Conservation (phyloP, 2,797 vertebrate species). For the Bucorvus abyssinicus region DNA sequence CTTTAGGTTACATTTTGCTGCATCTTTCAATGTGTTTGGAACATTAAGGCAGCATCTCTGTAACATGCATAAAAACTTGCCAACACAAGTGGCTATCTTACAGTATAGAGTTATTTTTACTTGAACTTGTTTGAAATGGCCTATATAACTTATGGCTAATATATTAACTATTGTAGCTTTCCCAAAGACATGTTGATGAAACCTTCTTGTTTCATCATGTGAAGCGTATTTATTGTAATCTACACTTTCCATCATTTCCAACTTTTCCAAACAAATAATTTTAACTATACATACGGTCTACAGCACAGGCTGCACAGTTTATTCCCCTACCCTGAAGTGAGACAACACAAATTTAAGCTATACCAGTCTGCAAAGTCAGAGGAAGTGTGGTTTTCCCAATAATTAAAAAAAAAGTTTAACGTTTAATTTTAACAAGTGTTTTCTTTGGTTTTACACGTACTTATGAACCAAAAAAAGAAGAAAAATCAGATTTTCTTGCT, state of each 20-base stretch:
- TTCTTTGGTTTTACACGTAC: background rate
- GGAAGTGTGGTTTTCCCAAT: background rate
- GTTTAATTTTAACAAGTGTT: background rate
- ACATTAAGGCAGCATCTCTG: background rate
- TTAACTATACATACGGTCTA: background rate
- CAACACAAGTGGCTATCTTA: conserved; percentile 4
- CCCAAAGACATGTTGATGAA: background rate
- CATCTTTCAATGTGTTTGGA: background rate
- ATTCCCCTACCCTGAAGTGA: background rate
- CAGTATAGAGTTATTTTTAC: conserved; percentile 38
- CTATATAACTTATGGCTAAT: conserved; percentile 11
- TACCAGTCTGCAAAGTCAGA: background rate
- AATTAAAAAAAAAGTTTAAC: background rate
- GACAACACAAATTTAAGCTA: background rate
- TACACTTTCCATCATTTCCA: background rate
- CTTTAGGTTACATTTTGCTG: background rate
- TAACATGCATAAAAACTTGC: conserved; percentile 2
- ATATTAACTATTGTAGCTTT: background rate
- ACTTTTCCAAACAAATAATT: background rate
- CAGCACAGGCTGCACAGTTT: background rate
- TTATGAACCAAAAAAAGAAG: background rate
- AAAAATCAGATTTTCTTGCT: background rate
- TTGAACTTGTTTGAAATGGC: conserved; percentile 25
- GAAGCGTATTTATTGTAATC: fast-evolving
- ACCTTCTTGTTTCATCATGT: background rate